Evolutionary conservation across 1,140 invertebrate species (phyloP), one percentile per base, ranked within the genome.

Genomic region (Nephotettix cincticeps): DNA sequence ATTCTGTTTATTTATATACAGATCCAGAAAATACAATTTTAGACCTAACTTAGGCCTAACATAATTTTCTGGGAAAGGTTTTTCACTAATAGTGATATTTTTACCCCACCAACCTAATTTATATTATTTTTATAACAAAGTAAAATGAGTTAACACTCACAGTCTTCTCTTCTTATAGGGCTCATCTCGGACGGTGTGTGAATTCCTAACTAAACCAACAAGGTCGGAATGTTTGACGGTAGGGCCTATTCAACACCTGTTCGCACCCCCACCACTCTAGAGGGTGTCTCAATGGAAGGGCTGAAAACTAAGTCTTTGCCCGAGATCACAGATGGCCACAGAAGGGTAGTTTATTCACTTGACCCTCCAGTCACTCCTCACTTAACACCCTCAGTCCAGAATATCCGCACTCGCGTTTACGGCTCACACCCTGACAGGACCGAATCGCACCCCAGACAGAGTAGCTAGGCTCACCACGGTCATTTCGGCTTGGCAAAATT

Each of bases 401-500:
- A n/a, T n/a, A 51, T 11, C 47, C 21, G 3, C 47, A 51, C 47
- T 36, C 32, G 32, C 32, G 32, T 36, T 36, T n/a, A n/a, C n/a
- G n/a, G n/a, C 25, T 69, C 58, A 63, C 69, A 70, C 69, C 69
- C 69, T 70, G 21, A 40, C 36, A 58, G 29, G 19, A 32, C 30
- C 19, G 21, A 40, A 32, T 30, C 69, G 27, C 23, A 70, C 54
- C 61, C 58, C 32, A 64, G 58, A 58, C 32, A 19, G 27, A 47
- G 23, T n/a, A 47, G 66, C n/a, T 29, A 28, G 32, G 25, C 43
- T 43, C 69, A 13, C 30, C 21, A 61, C 54, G 61, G 69, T 67
- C 69, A 70, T 70, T 51, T 70, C 69, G 30, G 23, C 21, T 70
- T 70, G 69, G 69, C 69, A 70, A 58, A 27, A 70, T 65, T 70